These are phyloP conservation scores for Leptinotarsa defecta DNA, from an alignment of 1,140 invertebrate species.

Conservation along the genomic window DNA sequence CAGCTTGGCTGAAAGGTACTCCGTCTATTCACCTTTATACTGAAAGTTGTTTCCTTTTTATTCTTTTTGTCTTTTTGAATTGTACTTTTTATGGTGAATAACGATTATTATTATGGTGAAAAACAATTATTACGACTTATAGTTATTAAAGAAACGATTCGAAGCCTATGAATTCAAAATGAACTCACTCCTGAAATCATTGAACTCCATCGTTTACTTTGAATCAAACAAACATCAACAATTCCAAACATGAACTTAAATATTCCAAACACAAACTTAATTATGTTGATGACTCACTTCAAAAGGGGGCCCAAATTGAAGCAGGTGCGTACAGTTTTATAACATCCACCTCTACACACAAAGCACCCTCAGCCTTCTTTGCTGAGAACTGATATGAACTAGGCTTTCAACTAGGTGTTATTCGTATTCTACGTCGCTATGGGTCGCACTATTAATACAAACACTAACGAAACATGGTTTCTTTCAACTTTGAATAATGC, in stretches of 20 bases:
- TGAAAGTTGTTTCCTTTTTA: no score
- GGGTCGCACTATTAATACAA: slow-evolving; percentile 39
- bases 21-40: no score
- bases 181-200: neutral
- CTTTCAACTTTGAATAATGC: neutral
- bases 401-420: slow-evolving; percentile 2
- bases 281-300: neutral
- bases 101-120: no score
- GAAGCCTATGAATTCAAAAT: no score
- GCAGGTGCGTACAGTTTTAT: neutral
- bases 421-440: slow-evolving; percentile 34
- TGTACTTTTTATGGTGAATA: no score
- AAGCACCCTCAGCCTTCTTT: neutral
- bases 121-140: no score
- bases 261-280: neutral
- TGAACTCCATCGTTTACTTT: neutral
- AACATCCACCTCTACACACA: neutral
- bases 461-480: slow-evolving; percentile 11
- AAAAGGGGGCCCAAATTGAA: neutral
- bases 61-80: no score
- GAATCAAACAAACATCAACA: neutral
- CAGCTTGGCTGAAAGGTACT: no score
- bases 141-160: no score
- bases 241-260: neutral
- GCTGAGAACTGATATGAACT: neutral